A percentile compares a stretch with the other conserved stretches of the same genome.
phyloP scores from a whole-genome alignment of 2,888 invertebrate genomes.

The Dorcus parallelipipedus region DNA sequence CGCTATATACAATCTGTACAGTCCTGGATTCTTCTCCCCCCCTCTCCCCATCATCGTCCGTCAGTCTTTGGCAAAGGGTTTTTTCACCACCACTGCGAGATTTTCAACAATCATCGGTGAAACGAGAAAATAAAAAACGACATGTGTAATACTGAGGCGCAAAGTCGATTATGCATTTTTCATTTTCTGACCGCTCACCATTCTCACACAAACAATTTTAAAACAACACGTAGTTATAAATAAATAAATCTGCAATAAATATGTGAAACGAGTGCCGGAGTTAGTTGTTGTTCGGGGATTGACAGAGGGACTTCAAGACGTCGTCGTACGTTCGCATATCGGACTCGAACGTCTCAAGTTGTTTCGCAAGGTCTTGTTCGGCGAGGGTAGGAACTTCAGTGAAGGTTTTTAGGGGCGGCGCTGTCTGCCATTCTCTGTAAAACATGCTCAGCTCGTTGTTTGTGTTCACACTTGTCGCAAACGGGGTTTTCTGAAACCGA shows the following conservation, averaged over 20 bases:
- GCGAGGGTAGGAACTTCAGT: conserved; percentile 51
- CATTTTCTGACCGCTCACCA: background rate
- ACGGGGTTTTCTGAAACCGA: conserved; percentile 70
- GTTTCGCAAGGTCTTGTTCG: conserved; percentile 62
- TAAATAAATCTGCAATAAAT: conserved; percentile 6
- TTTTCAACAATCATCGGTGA: conserved; percentile 5
- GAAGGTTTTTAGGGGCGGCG: conserved; percentile 48
- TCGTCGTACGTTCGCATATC: conserved; percentile 73
- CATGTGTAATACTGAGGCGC: background rate
- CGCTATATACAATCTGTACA: no score
- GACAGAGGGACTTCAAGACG: conserved; percentile 68
- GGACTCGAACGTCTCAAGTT: conserved; percentile 72
- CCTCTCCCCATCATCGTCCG: no score
- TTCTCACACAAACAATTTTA: background rate
- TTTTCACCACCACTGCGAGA: no score
- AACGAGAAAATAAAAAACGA: background rate
- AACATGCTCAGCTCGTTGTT: conserved; percentile 75
- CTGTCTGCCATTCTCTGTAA: conserved; percentile 75
- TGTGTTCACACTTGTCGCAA: conserved; percentile 64
- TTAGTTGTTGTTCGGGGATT: conserved; percentile 56
- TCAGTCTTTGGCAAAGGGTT: no score
- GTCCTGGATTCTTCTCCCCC: no score
- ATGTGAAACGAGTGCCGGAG: background rate
- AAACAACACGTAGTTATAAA: background rate
- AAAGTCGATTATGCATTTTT: no score